phyloP scores from a whole-genome alignment of 1,140 invertebrate genomes.

The Cyclargus thomasi region DNA sequence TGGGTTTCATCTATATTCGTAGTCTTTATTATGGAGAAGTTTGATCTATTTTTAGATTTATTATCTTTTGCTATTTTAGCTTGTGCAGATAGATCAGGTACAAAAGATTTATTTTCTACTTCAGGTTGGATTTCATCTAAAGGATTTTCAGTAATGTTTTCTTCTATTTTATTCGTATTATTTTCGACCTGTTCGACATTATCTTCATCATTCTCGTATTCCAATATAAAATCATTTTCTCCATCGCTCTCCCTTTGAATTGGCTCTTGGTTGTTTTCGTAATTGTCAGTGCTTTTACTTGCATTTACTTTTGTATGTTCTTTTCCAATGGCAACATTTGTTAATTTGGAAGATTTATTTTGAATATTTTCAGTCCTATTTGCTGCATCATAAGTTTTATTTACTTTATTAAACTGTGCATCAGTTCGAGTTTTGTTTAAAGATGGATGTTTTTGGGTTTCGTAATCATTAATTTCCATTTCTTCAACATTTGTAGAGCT shows the following conservation, averaged over 20 bases:
- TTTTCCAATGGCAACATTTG: background rate
- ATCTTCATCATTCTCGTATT: constrained; percentile 36
- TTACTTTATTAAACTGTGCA: background rate
- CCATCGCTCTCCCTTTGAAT: constrained; percentile 23
- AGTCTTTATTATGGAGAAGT: background rate
- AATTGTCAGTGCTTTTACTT: constrained; percentile 14
- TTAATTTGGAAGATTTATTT: background rate
- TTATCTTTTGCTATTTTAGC: background rate
- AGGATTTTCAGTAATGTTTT: background rate
- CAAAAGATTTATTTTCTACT: background rate
- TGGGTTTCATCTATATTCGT: background rate
- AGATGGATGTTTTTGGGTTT: background rate
- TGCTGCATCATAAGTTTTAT: background rate
- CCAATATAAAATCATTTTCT: constrained; percentile 32
- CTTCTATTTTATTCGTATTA: background rate
- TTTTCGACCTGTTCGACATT: background rate
- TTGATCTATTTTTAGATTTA: background rate
- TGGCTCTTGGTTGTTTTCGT: constrained; percentile 15
- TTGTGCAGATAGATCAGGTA: background rate
- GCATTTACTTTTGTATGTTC: constrained; percentile 2
- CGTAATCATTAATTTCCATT: background rate
- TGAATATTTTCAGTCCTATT: background rate
- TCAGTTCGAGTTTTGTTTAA: background rate
- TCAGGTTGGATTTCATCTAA: background rate
- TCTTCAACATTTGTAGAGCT: constrained; percentile 17